Conservation (phyloP, 2,888 invertebrate genomes). For the Eretmocerus hayati region DNA sequence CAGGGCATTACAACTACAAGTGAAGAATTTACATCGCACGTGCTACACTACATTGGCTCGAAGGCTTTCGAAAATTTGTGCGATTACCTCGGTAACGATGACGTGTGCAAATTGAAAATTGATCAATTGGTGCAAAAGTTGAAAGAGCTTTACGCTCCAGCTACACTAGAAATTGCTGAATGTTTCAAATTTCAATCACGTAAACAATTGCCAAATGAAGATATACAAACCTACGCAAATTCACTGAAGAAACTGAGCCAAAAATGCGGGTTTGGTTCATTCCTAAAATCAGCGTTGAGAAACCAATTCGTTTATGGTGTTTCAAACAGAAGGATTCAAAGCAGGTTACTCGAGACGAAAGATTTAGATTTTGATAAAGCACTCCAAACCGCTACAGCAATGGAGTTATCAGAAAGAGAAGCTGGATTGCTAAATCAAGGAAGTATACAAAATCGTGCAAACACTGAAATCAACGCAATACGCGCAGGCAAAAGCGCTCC, state of each 20-base stretch:
- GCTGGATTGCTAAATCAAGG: background rate
- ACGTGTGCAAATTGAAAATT: background rate
- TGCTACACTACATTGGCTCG: background rate
- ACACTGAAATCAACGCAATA: background rate
- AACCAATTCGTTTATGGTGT: background rate
- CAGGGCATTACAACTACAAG: too few relatives aligned
- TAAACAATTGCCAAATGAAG: background rate
- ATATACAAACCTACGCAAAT: background rate
- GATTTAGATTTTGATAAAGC: background rate
- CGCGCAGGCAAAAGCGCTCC: background rate
- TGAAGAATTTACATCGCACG: too few relatives aligned
- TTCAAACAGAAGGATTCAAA: background rate
- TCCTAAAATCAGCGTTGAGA: background rate
- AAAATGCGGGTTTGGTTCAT: too few relatives aligned
- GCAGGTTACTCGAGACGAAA: background rate
- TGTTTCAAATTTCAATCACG: background rate
- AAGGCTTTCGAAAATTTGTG: background rate
- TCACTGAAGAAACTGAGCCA: background rate
- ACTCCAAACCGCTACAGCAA: too few relatives aligned
- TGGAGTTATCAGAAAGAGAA: background rate
- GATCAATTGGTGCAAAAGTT: background rate
- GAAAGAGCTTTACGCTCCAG: background rate
- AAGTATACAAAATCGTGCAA: background rate
- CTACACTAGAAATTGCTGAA: too few relatives aligned
- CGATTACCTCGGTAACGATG: background rate